These are phyloP conservation scores for Tridacna gigas DNA, from an alignment of 2,888 invertebrate genomes.

Conservation along the genomic window DNA sequence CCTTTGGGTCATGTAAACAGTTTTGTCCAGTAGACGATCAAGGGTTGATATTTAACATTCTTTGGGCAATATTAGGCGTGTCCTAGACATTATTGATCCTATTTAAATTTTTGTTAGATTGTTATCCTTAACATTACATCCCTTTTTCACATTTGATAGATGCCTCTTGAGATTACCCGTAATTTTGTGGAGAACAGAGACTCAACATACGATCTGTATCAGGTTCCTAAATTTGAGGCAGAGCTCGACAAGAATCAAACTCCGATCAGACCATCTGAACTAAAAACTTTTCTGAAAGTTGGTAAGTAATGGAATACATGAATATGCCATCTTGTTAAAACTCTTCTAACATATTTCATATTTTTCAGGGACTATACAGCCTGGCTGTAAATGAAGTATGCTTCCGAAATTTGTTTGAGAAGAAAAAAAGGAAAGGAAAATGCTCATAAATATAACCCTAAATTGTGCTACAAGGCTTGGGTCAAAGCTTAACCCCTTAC, in stretches of 20 bases:
- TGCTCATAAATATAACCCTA: neutral
- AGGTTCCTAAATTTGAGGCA: slow-evolving; percentile 73
- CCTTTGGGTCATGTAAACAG: too few species aligned
- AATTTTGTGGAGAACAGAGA: slow-evolving; percentile 88
- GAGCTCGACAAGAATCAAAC: slow-evolving; percentile 77
- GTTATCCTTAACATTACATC: neutral
- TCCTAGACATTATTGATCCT: too few species aligned
- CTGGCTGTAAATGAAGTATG: neutral
- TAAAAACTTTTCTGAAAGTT: slow-evolving; percentile 89
- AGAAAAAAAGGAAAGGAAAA: neutral
- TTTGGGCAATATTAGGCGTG: too few species aligned
- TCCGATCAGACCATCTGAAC: slow-evolving; percentile 87
- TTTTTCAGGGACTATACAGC: too few species aligned
- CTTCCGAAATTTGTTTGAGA: neutral
- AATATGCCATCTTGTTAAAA: neutral
- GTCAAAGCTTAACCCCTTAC: too few species aligned
- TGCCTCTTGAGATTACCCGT: slow-evolving; percentile 88
- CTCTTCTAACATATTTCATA: too few species aligned
- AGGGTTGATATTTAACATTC: too few species aligned
- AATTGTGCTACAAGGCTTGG: too few species aligned
- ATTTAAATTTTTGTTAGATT: too few species aligned
- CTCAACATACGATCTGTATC: slow-evolving; percentile 87
- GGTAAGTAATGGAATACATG: slow-evolving; percentile 83
- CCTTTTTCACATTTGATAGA: slow-evolving; percentile 83
- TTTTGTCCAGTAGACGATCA: too few species aligned